Evolutionary conservation across 2,797 vertebrate species (phyloP).

Genomic region (Galaxias olidus): DNA sequence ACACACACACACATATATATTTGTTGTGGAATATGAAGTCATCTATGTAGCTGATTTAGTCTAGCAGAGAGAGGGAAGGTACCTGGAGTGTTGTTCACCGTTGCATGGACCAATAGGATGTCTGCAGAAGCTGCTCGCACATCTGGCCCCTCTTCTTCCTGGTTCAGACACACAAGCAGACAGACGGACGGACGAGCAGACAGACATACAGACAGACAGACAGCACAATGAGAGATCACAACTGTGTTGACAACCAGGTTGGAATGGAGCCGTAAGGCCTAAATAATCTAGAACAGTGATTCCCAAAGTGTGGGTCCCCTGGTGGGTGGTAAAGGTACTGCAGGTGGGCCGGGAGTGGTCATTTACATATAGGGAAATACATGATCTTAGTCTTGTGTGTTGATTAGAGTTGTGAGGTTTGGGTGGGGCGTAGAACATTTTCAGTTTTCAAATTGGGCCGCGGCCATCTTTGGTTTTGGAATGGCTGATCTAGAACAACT

Average conservation of each 20-base stretch:
- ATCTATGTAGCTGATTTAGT: not conserved
- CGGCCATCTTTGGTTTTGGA: too few relatives aligned
- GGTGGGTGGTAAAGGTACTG: too few relatives aligned
- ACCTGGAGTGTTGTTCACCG: slow-evolving; percentile 31
- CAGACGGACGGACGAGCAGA: slow-evolving; percentile 44
- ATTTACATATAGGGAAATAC: too few relatives aligned
- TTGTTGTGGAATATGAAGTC: not conserved
- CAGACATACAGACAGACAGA: slow-evolving; percentile 8
- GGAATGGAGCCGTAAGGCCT: not conserved
- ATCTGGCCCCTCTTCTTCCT: slow-evolving; percentile 68
- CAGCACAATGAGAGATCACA: not conserved
- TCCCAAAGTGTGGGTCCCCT: too few relatives aligned
- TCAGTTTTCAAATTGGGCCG: too few relatives aligned
- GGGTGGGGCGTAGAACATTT: too few relatives aligned
- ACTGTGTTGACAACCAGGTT: not conserved
- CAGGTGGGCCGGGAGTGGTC: too few relatives aligned
- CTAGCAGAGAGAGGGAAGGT: too few relatives aligned
- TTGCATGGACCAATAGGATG: slow-evolving; percentile 84
- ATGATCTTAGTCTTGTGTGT: too few relatives aligned
- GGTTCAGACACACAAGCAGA: slow-evolving; percentile 49
- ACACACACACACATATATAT: not conserved
- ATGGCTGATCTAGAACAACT: too few relatives aligned
- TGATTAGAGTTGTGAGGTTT: too few relatives aligned
- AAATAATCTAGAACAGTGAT: too few relatives aligned
- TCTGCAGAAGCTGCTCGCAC: slow-evolving; percentile 82